Evolutionary conservation across 2,797 vertebrate species (phyloP).

Genomic region (Lepidocolaptes lacrymiger): DNA sequence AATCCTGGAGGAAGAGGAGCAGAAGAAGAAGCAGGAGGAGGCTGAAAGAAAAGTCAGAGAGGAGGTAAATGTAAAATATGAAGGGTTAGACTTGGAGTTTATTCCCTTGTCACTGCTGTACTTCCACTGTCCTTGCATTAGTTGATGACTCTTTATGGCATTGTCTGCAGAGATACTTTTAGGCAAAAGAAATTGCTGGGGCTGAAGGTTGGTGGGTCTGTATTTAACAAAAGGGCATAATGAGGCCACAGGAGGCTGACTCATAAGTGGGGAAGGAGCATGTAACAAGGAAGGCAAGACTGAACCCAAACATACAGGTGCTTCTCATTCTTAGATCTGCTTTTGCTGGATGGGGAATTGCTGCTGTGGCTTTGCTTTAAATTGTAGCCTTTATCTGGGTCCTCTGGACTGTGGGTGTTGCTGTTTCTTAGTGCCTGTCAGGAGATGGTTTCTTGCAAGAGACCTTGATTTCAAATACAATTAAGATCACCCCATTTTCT

Average conservation of each 20-base stretch:
- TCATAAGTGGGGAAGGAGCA: neutral
- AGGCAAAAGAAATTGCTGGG: neutral
- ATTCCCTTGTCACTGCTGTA: neutral
- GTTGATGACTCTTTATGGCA: neutral
- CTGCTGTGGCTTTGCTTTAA: neutral
- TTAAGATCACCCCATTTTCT: neutral
- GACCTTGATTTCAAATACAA: neutral
- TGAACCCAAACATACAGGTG: neutral
- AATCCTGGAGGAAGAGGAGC: constrained; percentile 93
- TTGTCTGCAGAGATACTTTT: neutral
- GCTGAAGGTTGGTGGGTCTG: neutral
- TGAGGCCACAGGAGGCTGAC: neutral
- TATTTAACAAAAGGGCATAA: neutral
- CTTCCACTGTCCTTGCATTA: neutral
- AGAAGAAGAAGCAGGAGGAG: constrained; percentile 90
- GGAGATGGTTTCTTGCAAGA: neutral
- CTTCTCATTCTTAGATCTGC: neutral
- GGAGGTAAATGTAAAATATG: constrained; percentile 77
- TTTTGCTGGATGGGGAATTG: neutral
- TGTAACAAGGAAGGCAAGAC: neutral
- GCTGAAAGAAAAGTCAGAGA: constrained; percentile 87
- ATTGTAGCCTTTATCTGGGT: neutral
- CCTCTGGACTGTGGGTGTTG: neutral
- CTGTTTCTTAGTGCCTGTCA: neutral
- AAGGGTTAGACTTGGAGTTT: neutral